These are phyloP conservation scores for Macrosiphum euphorbiae DNA, from an alignment of 2,888 invertebrate genomes.

Conservation along the genomic window DNA sequence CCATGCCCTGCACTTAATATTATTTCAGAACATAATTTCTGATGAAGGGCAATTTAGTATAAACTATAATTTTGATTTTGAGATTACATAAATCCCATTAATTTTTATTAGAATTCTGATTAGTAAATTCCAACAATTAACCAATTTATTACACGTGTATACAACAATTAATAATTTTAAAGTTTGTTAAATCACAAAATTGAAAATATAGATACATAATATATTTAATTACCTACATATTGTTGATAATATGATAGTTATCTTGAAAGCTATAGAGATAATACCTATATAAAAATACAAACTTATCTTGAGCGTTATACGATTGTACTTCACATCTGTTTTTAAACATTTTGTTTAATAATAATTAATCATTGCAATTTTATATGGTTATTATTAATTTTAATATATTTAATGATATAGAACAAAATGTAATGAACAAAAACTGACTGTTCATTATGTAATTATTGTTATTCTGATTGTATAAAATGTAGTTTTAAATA, in stretches of 20 bases:
- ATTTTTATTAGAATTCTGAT: background rate
- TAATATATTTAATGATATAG: background rate
- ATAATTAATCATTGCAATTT: background rate
- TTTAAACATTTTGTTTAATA: background rate
- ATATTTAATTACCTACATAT: background rate
- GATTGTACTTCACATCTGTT: background rate
- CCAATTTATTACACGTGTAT: background rate
- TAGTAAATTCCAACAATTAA: background rate
- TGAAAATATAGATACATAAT: background rate
- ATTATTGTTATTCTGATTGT: background rate
- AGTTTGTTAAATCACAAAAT: background rate
- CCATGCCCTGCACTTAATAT: background rate
- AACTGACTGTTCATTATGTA: background rate
- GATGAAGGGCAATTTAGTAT: background rate
- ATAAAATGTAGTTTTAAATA: constrained; percentile 1
- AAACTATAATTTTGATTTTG: background rate
- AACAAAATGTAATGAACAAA: background rate
- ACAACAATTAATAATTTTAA: background rate
- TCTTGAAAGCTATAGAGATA: background rate
- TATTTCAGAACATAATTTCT: background rate
- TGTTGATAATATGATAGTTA: background rate
- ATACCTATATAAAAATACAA: background rate
- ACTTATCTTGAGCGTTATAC: background rate
- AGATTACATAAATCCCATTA: background rate
- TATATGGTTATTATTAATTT: background rate